phyloP scores from a whole-genome alignment of 2,888 invertebrate genomes.

The Phragmatobia fuliginosa region DNA sequence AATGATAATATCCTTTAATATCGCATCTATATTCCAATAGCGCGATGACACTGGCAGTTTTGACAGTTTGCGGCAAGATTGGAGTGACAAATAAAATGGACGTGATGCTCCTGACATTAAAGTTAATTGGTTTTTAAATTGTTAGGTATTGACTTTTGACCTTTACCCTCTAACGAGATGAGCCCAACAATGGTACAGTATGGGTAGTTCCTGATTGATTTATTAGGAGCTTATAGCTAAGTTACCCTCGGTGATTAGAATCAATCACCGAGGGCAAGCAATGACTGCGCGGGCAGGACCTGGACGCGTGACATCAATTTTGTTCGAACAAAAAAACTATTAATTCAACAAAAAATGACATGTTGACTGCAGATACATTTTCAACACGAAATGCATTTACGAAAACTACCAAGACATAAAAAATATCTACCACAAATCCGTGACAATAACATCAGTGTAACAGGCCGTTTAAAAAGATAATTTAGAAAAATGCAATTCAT shows the following conservation, averaged over 20 bases:
- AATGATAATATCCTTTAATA: conserved; percentile 19
- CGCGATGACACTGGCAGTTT: conserved; percentile 40
- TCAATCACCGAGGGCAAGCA: too few species aligned
- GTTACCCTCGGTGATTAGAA: too few species aligned
- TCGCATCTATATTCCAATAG: conserved; percentile 28
- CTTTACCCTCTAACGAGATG: too few species aligned
- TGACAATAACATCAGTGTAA: conserved; percentile 51
- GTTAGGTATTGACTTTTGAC: conserved; percentile 30
- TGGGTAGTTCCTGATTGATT: too few species aligned
- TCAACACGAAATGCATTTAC: conserved; percentile 6
- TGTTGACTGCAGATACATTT: background rate
- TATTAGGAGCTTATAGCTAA: too few species aligned
- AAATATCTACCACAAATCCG: conserved; percentile 28
- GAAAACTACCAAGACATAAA: conserved; percentile 16
- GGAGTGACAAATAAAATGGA: conserved; percentile 7
- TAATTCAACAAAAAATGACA: too few species aligned
- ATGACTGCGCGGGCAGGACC: too few species aligned
- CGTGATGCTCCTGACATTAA: conserved; percentile 15
- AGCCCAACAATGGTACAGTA: too few species aligned
- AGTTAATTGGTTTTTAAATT: conserved; percentile 35
- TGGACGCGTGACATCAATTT: too few species aligned
- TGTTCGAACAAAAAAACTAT: too few species aligned
- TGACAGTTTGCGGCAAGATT: conserved; percentile 41
- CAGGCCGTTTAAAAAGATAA: conserved; percentile 50
- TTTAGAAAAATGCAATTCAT: conserved; percentile 49